Percentiles rank a stretch among this genome's conserved stretches.
phyloP scores from a whole-genome alignment of 2,113 vertebrate species.

The Lycaon pictus region DNA sequence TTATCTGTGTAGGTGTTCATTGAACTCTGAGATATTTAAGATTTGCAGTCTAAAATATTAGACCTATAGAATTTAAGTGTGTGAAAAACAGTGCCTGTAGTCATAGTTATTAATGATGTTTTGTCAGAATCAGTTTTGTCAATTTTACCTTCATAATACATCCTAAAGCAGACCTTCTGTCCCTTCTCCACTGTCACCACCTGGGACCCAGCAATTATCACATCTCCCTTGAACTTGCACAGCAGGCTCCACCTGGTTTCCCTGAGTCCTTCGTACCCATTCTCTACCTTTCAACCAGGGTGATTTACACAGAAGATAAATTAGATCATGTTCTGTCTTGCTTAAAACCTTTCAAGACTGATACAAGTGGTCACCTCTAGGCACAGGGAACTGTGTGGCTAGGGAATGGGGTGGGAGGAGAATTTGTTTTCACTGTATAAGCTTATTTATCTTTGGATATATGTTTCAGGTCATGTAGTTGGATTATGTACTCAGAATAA shows the following conservation, averaged over 20 bases:
- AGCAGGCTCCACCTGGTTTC: not conserved
- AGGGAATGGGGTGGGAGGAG: not conserved
- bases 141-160: not conserved
- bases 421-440: not conserved
- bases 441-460: not conserved
- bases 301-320: not conserved
- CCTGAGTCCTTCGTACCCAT: accelerated
- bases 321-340: not conserved
- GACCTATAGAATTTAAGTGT: not conserved
- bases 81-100: not conserved
- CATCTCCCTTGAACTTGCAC: not conserved
- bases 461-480: not conserved
- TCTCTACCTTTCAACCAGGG: not conserved
- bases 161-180: too few species aligned
- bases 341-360: not conserved
- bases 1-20: not conserved
- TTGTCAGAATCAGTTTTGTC: not conserved
- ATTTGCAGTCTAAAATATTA: not conserved
- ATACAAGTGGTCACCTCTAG: not conserved
- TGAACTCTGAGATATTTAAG: not conserved
- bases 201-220: not conserved
- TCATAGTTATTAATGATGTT: not conserved
- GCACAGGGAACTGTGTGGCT: not conserved
- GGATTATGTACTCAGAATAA: not conserved
- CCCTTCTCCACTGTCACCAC: too few species aligned